phyloP scores from a whole-genome alignment of 2,797 vertebrate species.

The Geotrypetes seraphini region DNA sequence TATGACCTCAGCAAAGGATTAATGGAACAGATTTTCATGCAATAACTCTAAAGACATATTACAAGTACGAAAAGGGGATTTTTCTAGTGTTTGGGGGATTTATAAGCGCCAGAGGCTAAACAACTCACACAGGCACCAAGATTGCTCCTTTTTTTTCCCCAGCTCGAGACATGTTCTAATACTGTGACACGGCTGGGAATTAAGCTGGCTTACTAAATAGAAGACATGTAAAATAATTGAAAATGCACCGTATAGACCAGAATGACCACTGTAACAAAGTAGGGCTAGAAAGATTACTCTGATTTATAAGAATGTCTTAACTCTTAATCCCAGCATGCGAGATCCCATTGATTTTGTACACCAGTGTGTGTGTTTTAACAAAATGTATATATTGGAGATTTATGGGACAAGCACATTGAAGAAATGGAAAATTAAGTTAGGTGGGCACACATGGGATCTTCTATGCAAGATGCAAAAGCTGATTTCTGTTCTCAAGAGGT shows the following conservation, averaged over 20 bases:
- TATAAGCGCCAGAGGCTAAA: conserved; percentile 68
- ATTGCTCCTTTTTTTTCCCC: conserved; percentile 54
- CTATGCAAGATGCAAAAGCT: too few relatives aligned
- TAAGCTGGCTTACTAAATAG: conserved; percentile 71
- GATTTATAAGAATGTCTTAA: conserved; percentile 57
- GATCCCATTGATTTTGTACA: conserved; percentile 27
- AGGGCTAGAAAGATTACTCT: conserved; percentile 55
- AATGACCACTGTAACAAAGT: conserved; percentile 41
- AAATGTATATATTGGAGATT: too few relatives aligned
- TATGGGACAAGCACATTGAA: too few relatives aligned
- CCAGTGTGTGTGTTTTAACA: too few relatives aligned
- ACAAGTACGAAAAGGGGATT: conserved; percentile 65
- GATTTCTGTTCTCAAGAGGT: too few relatives aligned
- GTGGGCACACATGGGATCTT: too few relatives aligned
- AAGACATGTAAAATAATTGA: conserved; percentile 68
- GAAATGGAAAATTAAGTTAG: too few relatives aligned
- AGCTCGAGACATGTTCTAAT: conserved; percentile 62
- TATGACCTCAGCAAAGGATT: conserved; percentile 55
- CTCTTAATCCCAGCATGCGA: conserved; percentile 48
- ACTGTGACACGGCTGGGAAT: conserved; percentile 60
- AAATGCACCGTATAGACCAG: conserved; percentile 55
- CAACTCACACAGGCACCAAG: conserved; percentile 66
- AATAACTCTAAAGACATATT: conserved; percentile 73
- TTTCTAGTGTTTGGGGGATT: conserved; percentile 66
- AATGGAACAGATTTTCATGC: conserved; percentile 62